These are phyloP conservation scores for Myrmecobius fasciatus DNA, from an alignment of 2,113 vertebrate species.

Conservation along the genomic window DNA sequence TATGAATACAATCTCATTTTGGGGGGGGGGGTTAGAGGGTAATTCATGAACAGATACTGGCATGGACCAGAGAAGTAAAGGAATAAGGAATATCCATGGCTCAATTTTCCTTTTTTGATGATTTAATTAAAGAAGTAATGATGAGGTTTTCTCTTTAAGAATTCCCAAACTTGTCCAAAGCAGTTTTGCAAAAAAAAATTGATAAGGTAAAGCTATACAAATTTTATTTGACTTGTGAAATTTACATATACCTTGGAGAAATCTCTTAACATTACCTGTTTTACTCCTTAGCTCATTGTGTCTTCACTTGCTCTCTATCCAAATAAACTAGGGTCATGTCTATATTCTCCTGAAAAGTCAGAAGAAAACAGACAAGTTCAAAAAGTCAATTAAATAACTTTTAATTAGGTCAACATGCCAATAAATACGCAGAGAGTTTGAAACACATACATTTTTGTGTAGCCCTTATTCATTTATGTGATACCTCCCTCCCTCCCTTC, in stretches of 20 bases:
- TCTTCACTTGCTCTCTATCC: background rate
- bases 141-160: conserved; percentile 7
- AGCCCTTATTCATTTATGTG: conserved; percentile 8
- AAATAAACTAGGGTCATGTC: background rate
- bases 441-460: background rate
- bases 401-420: background rate
- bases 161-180: background rate
- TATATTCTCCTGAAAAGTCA: background rate
- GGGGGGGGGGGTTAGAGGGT: background rate
- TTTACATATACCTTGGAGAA: background rate
- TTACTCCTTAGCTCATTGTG: background rate
- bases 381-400: conserved; percentile 16
- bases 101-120: conserved; percentile 6
- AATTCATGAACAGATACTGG: conserved; percentile 7
- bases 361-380: conserved; percentile 1
- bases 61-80: conserved; percentile 28
- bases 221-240: conserved; percentile 1
- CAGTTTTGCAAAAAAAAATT: background rate
- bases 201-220: conserved; percentile 1
- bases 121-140: background rate
- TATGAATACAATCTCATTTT: conserved; percentile 9
- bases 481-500: too few relatives aligned
- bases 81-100: background rate
- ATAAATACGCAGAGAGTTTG: conserved; percentile 10
- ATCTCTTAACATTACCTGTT: background rate